Base-by-base conservation (phyloP, 2,797 vertebrate genomes). In the Acrossocheilus fasciatus region DNA sequence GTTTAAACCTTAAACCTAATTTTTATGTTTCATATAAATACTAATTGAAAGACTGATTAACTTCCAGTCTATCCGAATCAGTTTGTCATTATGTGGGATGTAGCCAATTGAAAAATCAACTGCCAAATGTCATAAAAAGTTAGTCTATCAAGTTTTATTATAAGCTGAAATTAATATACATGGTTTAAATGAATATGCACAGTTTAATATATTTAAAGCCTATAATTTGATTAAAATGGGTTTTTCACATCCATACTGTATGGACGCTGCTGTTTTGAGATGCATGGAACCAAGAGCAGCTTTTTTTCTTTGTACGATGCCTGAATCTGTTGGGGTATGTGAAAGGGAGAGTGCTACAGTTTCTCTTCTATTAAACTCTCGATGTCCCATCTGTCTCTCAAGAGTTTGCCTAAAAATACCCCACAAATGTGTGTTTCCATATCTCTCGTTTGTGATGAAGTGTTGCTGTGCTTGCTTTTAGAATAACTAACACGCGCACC, bases 341-440 rank as follows among this genome's bases (percentile, higher is more conserved):
- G 83, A 69, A 57, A 68, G 62, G 34, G 34, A 77, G 26, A 80
- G 86, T 81, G 80, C 78, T 83, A 69, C 39, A n/a, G 64, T 69
- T 83, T 81, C 78, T 78, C 34, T 82, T 18, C 82, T 73, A 43
- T 74, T 74, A 75, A 86, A 68, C 72, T 79, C 82, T 87, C 76
- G 45, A 87, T 83, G 77, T 78, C 85, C 86, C 85, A 79, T 84
- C 86, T 87, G 74, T 69, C 74, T 81, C 62, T 78, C 45, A 81
- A 87, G 72, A 83, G 83, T 78, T 85, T 36, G 68, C 47, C 89
- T 82, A 90, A 83, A 88, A 88, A 90, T 90, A 88, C 68, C 68
- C 74, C 47, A 66, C 41, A 87, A 86, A 87, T 82, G 64, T 4
- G 34, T 4, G 34, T 83, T 82, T 86, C 75, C 86, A 69, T 81